These are phyloP conservation scores for Himalopsyche japonica DNA, from an alignment of 2,888 invertebrate species.

Conservation along the genomic window DNA sequence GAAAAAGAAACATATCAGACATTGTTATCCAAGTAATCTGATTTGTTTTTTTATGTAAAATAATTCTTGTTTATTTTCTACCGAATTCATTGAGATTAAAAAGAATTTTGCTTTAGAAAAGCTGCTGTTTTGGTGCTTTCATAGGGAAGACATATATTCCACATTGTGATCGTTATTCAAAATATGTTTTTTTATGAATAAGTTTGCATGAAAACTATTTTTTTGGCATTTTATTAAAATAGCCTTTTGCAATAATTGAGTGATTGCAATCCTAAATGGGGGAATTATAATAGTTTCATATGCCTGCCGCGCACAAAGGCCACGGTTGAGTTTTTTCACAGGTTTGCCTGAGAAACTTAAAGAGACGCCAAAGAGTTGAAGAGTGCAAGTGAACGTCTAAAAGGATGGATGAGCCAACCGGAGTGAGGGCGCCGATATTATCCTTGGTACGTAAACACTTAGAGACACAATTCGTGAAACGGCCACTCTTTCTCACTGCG, in stretches of 20 bases:
- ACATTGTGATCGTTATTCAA: too few relatives aligned
- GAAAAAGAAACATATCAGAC: too few relatives aligned
- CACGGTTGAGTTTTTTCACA: conserved; percentile 22
- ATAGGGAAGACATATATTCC: too few relatives aligned
- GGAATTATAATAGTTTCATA: conserved; percentile 13
- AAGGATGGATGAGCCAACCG: neutral
- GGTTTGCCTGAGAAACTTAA: conserved; percentile 24
- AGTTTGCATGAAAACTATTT: too few relatives aligned
- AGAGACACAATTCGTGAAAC: neutral
- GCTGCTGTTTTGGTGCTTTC: too few relatives aligned
- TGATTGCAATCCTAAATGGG: neutral
- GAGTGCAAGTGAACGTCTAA: neutral
- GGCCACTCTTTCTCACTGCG: neutral
- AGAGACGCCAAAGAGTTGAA: conserved; percentile 22
- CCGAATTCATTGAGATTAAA: too few relatives aligned
- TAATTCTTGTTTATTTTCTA: too few relatives aligned
- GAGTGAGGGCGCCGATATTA: neutral
- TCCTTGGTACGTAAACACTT: neutral
- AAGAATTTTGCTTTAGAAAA: too few relatives aligned
- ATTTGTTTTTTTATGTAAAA: too few relatives aligned
- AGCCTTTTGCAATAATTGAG: neutral
- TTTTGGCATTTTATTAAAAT: too few relatives aligned
- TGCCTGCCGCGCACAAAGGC: conserved; percentile 10
- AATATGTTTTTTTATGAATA: too few relatives aligned
- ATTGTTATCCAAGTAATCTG: too few relatives aligned